phyloP scores from a whole-genome alignment of 2,797 vertebrate genomes.

The Sebastes oblongus region DNA sequence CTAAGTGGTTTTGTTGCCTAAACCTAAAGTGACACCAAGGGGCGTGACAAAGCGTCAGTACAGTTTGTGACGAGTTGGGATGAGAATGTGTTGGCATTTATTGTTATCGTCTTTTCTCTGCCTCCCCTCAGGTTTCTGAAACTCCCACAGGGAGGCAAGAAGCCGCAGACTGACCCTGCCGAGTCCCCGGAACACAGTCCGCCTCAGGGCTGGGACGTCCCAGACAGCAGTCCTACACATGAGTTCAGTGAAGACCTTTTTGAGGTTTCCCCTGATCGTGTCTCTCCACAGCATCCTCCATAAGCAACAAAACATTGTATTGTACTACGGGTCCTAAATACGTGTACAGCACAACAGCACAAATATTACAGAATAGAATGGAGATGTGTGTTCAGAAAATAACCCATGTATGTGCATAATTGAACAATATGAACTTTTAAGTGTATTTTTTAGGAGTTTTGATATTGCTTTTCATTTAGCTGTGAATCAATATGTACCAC shows the following conservation, averaged over 20 bases:
- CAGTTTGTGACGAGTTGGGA: too few species aligned
- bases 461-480: conserved; percentile 4
- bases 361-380: neutral
- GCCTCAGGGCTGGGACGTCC: conserved; percentile 42
- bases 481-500: conserved; percentile 22
- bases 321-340: neutral
- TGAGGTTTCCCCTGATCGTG: conserved; percentile 78
- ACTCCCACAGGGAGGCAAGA: conserved; percentile 82
- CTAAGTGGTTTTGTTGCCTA: too few species aligned
- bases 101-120: neutral
- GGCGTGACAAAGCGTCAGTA: too few species aligned
- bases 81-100: neutral
- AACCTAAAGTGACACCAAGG: too few species aligned
- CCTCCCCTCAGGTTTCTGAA: conserved; percentile 86
- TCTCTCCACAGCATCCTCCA: conserved; percentile 52
- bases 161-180: conserved; percentile 70
- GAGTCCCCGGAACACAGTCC: conserved; percentile 70
- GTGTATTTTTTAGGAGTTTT: neutral
- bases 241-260: conserved; percentile 77
- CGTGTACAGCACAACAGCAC: neutral
- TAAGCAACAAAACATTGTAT: neutral
- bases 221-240: conserved; percentile 45
- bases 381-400: neutral
- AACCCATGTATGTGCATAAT: neutral
- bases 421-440: neutral